These are phyloP conservation scores for Ctenomys sociabilis DNA, from an alignment of 2,113 vertebrate species.

Conservation along the genomic window DNA sequence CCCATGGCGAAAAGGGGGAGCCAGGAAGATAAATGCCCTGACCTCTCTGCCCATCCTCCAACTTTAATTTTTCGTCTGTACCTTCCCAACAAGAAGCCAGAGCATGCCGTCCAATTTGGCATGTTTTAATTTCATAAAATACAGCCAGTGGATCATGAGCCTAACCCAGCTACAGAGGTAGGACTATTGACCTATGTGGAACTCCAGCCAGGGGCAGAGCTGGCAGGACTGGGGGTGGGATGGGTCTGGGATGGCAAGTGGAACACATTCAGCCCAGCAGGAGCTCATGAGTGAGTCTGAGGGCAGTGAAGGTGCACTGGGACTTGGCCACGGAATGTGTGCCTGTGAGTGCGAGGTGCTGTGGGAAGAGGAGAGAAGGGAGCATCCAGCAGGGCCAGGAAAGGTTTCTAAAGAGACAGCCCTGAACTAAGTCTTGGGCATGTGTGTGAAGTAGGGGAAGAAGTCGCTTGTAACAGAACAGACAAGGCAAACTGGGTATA, in stretches of 20 bases:
- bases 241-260: no score
- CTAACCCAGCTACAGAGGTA: background rate
- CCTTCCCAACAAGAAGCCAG: background rate
- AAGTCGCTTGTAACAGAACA: background rate
- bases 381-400: background rate
- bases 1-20: background rate
- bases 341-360: background rate
- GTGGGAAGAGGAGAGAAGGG: accelerated
- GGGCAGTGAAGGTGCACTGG: accelerated
- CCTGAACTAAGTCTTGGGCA: background rate
- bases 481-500: background rate
- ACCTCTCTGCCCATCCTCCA: background rate
- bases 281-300: background rate
- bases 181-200: accelerated
- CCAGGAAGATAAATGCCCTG: background rate
- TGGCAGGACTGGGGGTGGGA: background rate
- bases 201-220: background rate
- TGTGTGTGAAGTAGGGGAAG: background rate
- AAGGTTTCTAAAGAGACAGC: background rate
- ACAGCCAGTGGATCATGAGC: background rate
- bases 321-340: accelerated
- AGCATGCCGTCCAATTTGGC: background rate
- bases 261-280: accelerated
- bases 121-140: background rate
- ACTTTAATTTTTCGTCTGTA: background rate